Percentiles rank a stretch among this genome's conserved stretches.
Evolutionary conservation across 2,797 vertebrate species (phyloP).

Genomic region (Chromis chromis): DNA sequence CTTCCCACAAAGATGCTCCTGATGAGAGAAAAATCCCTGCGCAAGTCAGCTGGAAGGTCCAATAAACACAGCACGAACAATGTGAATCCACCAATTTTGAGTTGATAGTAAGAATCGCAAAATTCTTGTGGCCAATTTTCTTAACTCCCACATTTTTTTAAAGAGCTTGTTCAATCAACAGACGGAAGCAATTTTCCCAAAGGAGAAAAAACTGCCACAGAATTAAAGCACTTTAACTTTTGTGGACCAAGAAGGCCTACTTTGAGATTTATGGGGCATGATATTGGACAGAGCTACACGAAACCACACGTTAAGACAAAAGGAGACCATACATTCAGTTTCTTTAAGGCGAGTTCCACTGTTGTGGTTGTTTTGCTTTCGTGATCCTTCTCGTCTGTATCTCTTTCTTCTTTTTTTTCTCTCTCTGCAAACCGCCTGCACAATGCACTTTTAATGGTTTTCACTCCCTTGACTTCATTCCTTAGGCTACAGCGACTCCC

Average conservation of each 20-base stretch:
- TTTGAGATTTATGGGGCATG: slow-evolving; percentile 66
- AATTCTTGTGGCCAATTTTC: slow-evolving; percentile 16
- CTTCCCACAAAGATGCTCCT: slow-evolving; percentile 1
- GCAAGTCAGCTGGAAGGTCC: neutral
- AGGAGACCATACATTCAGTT: slow-evolving; percentile 21
- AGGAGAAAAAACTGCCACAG: slow-evolving; percentile 13
- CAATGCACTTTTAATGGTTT: slow-evolving; percentile 60
- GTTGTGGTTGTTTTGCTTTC: slow-evolving; percentile 66
- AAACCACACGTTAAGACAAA: slow-evolving; percentile 58
- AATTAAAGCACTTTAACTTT: slow-evolving; percentile 40
- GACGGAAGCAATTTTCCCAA: slow-evolving; percentile 62
- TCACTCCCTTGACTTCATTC: slow-evolving; percentile 64
- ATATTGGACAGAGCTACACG: slow-evolving; percentile 68
- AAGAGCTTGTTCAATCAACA: slow-evolving; percentile 56
- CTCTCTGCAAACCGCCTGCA: slow-evolving; percentile 31
- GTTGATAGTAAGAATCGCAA: slow-evolving; percentile 8
- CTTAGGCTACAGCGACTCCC: slow-evolving; percentile 50
- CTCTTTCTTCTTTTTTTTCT: slow-evolving; percentile 50
- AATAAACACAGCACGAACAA: neutral
- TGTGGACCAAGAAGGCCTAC: slow-evolving; percentile 37
- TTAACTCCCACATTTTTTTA: slow-evolving; percentile 39
- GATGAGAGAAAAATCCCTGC: neutral
- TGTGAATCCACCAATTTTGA: slow-evolving; percentile 4
- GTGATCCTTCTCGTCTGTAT: slow-evolving; percentile 62
- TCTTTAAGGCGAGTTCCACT: slow-evolving; percentile 31